These are phyloP conservation scores for Siniperca scherzeri DNA, from an alignment of 2,797 vertebrate species.

Conservation along the genomic window DNA sequence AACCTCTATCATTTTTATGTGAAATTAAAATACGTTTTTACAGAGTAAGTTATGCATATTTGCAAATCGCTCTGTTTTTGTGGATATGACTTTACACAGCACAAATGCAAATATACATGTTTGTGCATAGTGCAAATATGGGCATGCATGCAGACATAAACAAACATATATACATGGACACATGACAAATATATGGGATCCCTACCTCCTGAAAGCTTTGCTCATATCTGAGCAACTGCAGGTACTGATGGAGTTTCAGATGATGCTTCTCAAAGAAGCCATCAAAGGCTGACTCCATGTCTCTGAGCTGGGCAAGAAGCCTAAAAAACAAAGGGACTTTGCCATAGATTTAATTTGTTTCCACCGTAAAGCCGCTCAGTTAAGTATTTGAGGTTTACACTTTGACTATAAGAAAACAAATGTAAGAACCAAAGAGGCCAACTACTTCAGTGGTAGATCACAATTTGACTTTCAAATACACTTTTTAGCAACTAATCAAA, in stretches of 20 bases:
- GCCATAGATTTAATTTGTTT: neutral
- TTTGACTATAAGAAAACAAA: neutral
- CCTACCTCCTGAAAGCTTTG: constrained; percentile 94
- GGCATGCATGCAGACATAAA: neutral
- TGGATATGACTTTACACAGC: too few relatives aligned
- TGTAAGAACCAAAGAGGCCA: neutral
- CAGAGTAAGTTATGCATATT: too few relatives aligned
- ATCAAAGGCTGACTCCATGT: constrained; percentile 98
- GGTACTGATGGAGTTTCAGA: constrained; percentile 95
- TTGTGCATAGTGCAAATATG: neutral
- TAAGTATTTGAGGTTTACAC: neutral
- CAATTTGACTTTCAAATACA: neutral
- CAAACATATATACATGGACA: neutral
- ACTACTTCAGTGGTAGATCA: neutral
- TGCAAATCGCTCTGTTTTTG: too few relatives aligned
- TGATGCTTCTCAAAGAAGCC: constrained; percentile 99
- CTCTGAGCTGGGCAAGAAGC: constrained; percentile 92
- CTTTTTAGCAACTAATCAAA: neutral
- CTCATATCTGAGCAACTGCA: constrained; percentile 95
- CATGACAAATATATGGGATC: neutral
- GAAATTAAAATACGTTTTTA: too few relatives aligned
- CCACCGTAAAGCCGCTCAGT: neutral
- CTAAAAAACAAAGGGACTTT: constrained; percentile 73
- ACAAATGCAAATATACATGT: too few relatives aligned
- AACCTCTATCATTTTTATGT: too few relatives aligned